Base-by-base conservation (phyloP, 37 sponge, comb jelly and placozoan genomes). In the Dysidea cf. avara region DNA sequence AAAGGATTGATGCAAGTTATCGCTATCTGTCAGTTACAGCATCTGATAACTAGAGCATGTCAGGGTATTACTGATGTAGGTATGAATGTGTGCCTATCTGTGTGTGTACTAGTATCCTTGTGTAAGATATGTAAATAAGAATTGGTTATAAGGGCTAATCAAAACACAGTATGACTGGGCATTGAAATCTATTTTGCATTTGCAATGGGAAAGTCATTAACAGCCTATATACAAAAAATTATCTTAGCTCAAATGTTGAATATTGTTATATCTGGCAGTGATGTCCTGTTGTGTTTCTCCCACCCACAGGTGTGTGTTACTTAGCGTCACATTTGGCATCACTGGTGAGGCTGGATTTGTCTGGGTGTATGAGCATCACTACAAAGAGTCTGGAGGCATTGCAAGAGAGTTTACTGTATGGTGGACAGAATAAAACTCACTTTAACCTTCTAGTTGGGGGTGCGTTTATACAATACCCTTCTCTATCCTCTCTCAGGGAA, bases 281-380 rank as follows among this genome's bases (percentile, higher is more conserved):
- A n/a, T n/a, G n/a, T n/a, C n/a, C n/a, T n/a, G 7, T 28, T 61
- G 33, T 29, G 2, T 20, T 61, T 61, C 26, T 28, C 26, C 6
- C 31, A n/a, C 26, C 32, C 40, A 54, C 40, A 86, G 86, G 71
- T 79, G 49, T 86, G 0, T 29, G 38, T 13, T 60, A 68, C 20
- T 16, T 86, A 25, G 66, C 53, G 31, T 26, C 39, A 25, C 18
- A 49, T 3, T 87, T 78, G 46, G 25, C 56, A 0, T 12, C 25
- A 18, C 69, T 87, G 43, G 34, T 39, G 17, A 67, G 70, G 53
- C 54, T 87, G 37, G 88, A 87, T 26, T 26, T 81, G 9, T 63
- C 75, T 72, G 88, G 88, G 18, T 87, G 88, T 46, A 50, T 76
- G 20, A 13, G 62, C 30, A 49, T 87, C 34, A 71, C 74, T 39